Base-by-base conservation (phyloP, 2,888 invertebrate species). In the Scaptomyza cyrtandrae region DNA sequence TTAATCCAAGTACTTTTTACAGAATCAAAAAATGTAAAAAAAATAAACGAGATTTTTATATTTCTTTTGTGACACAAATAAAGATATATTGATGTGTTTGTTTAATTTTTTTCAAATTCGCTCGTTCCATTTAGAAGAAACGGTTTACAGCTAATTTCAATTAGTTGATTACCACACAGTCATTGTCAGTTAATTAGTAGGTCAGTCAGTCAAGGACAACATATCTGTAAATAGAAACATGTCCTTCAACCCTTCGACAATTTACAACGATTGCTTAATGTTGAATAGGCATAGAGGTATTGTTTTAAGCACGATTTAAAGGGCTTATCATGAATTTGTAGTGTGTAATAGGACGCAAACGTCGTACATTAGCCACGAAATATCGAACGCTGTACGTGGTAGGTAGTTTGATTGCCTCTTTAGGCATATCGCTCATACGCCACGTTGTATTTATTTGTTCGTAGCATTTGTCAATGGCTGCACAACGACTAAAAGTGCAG, bases 381-480 rank as follows among this genome's bases (percentile, higher is more conserved):
- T n/a, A 19, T 39, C 29, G 41, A n/a, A 13, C 35, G 31, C 13
- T 57, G 71, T 29, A 43, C 55, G 43, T 66, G 63, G 41, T 16
- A 24, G 35, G 44, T 53, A 19, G 16, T 14, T 64, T 84, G 75
- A 84, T 84, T 86, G 78, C 67, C 84, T 66, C 57, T 56, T 68
- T 62, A 59, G 75, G 57, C 78, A 73, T 62, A 48, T 54, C 37
- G 72, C 71, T 65, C 78, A 73, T 78, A 74, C 78, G 75, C 67
- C 83, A 73, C 75, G 73, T 74, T 84, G 87, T 75, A 68, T 80
- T 86, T 83, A 78, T 80, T 75, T 80, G 70, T 62, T 62, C 31
- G 46, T 29, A 16, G 46, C 43, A 37, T 27, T 44, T 61, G 41
- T 49, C 43, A 46, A 58, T 66, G 52, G 67, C 64, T 61, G 19